phyloP scores from a whole-genome alignment of 2,888 invertebrate genomes.

The Plagodis dolabraria region DNA sequence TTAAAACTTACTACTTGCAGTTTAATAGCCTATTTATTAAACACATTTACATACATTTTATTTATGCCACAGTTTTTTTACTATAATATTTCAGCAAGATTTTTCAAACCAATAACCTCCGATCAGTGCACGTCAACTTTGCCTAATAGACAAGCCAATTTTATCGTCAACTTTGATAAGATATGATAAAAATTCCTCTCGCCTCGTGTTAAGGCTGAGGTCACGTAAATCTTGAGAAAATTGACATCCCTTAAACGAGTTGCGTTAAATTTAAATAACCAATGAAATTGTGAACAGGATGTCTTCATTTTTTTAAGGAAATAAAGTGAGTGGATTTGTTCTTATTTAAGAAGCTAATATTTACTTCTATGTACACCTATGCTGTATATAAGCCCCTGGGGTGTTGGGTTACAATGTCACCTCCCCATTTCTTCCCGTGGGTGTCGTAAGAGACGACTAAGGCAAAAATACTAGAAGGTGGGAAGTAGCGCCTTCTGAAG shows the following conservation, averaged over 20 bases:
- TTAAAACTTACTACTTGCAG: no score
- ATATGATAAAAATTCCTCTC: constrained; percentile 47
- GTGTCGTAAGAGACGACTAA: no score
- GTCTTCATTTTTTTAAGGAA: constrained; percentile 39
- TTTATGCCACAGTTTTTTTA: no score
- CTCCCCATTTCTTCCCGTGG: no score
- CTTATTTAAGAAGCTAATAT: neutral
- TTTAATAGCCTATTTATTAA: no score
- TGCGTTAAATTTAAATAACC: constrained; percentile 75
- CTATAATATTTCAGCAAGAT: no score
- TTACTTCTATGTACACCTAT: neutral
- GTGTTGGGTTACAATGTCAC: no score
- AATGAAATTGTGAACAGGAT: constrained; percentile 66
- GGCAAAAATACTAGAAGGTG: no score
- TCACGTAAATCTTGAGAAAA: constrained; percentile 65
- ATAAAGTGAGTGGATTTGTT: no score
- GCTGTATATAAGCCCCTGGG: no score
- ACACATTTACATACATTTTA: no score
- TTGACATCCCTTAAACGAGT: constrained; percentile 71
- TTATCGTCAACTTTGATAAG: constrained; percentile 45
- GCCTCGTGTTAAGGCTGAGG: constrained; percentile 36
- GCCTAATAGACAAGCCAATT: constrained; percentile 26
- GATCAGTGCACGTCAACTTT: constrained; percentile 12
- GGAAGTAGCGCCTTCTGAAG: no score
- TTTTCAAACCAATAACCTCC: constrained; percentile 1